phyloP scores from a whole-genome alignment of 2,113 vertebrate genomes.

The Prinia subflava region DNA sequence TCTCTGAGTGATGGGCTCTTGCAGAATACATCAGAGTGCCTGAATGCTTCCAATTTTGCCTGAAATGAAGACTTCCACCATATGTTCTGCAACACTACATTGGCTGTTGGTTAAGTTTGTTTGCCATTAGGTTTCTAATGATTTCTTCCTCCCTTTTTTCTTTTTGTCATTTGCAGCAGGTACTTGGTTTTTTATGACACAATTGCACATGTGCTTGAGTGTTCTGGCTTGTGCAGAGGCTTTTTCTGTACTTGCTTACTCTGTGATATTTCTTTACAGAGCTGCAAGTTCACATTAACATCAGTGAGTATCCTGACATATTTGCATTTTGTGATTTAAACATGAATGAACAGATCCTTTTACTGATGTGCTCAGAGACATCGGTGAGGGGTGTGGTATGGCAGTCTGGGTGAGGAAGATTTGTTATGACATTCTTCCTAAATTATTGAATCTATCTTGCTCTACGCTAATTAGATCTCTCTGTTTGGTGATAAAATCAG shows the following conservation, averaged over 20 bases:
- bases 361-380: not conserved
- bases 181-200: not conserved
- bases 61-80: not conserved
- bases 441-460: slow-evolving; percentile 27
- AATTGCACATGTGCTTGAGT: not conserved
- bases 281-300: not conserved
- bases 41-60: not conserved
- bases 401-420: not conserved
- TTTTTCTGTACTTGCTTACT: not conserved
- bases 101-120: slow-evolving; percentile 35
- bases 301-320: not conserved
- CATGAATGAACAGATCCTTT: not conserved
- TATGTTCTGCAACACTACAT: not conserved
- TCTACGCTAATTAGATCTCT: slow-evolving; percentile 35
- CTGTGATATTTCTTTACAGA: slow-evolving; percentile 7
- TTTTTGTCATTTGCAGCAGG: not conserved
- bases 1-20: not conserved
- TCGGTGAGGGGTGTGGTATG: not conserved
- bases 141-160: not conserved
- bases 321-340: slow-evolving; percentile 35
- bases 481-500: slow-evolving; percentile 33
- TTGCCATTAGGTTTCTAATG: not conserved
- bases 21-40: not conserved
- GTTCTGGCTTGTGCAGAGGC: not conserved
- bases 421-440: slow-evolving; percentile 17